Evolutionary conservation across 2,888 invertebrate genomes (phyloP).

Genomic region (Scaptomyza polygonia): DNA sequence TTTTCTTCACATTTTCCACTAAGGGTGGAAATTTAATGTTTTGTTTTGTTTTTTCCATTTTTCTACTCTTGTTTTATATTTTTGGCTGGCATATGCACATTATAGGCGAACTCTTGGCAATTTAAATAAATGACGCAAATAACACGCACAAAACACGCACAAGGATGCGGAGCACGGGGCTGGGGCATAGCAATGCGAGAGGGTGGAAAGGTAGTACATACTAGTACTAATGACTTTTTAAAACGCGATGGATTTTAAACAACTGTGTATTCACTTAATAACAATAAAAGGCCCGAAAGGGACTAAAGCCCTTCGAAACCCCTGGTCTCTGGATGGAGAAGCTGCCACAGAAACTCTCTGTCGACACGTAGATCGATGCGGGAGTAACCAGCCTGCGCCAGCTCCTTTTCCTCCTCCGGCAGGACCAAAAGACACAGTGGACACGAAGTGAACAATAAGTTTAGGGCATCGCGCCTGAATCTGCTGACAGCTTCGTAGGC

Average conservation of each 20-base stretch:
- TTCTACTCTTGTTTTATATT: constrained; percentile 11
- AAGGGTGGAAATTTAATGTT: constrained; percentile 59
- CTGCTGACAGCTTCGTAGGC: constrained; percentile 40
- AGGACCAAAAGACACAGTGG: constrained; percentile 17
- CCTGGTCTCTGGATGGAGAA: constrained; percentile 28
- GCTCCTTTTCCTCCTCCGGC: constrained; percentile 33
- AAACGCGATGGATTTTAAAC: constrained; percentile 40
- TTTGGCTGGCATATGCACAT: constrained; percentile 69
- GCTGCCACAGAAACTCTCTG: constrained; percentile 13
- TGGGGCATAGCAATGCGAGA: constrained; percentile 6
- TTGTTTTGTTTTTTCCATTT: constrained; percentile 13
- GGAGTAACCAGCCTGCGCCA: constrained; percentile 40
- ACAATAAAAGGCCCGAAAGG: background rate
- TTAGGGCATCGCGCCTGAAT: constrained; percentile 51
- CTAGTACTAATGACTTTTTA: constrained; percentile 65
- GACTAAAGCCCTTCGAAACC: background rate
- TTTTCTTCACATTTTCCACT: constrained; percentile 40
- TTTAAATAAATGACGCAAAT: constrained; percentile 79
- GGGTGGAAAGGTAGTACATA: constrained; percentile 14
- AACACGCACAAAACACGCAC: constrained; percentile 62
- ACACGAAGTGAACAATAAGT: constrained; percentile 8
- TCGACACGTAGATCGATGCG: constrained; percentile 10
- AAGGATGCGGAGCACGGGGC: constrained; percentile 5
- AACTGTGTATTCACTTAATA: background rate
- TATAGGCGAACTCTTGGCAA: constrained; percentile 72